Conservation (phyloP, 2,888 invertebrate species). For the Conomelus anceps region DNA sequence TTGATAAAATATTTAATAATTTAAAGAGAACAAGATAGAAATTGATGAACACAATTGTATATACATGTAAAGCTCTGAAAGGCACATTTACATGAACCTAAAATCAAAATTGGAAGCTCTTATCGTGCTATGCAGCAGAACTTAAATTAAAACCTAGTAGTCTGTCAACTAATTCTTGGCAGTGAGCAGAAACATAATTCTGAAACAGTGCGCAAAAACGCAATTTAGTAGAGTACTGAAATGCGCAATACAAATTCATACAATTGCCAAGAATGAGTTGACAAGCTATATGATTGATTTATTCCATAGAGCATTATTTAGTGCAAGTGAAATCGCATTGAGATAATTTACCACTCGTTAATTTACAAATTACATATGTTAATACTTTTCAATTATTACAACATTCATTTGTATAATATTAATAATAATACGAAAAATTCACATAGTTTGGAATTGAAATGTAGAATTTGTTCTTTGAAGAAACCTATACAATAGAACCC, state of each 20-base stretch:
- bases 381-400: background rate
- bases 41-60: background rate
- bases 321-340: background rate
- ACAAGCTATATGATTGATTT: background rate
- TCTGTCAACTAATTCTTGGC: too few species aligned
- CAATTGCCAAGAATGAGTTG: too few species aligned
- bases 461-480: too few species aligned
- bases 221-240: too few species aligned
- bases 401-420: background rate
- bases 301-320: background rate
- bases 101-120: background rate
- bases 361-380: background rate
- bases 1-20: background rate
- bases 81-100: background rate
- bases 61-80: background rate
- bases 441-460: background rate
- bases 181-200: too few species aligned
- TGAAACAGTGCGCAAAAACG: too few species aligned
- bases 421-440: background rate
- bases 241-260: too few species aligned
- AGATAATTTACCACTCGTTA: background rate
- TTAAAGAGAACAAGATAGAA: background rate
- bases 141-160: too few species aligned
- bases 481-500: too few species aligned
- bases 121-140: background rate